Evolutionary conservation across 2,113 vertebrate species (phyloP).

Genomic region (Vidua macroura): DNA sequence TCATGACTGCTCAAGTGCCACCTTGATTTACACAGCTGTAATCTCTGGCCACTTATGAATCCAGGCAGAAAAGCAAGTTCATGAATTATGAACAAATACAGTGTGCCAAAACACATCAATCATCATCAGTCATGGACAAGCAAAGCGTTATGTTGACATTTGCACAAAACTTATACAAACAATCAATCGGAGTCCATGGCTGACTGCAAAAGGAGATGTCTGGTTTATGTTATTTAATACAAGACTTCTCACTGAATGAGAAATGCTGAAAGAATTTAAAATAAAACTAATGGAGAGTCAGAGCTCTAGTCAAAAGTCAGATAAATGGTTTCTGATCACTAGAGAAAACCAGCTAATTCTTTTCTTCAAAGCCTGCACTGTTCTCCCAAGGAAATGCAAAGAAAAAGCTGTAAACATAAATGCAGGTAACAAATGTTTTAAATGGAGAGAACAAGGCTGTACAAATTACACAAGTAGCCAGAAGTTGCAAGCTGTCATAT

Average conservation of each 20-base stretch:
- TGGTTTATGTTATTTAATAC: not conserved
- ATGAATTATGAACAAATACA: conserved; percentile 56
- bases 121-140: not conserved
- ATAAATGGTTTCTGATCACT: not conserved
- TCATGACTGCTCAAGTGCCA: fast-evolving
- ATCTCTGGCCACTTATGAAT: not conserved
- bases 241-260: not conserved
- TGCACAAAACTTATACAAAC: conserved; percentile 26
- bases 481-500: not conserved
- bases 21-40: conserved; percentile 23
- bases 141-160: not conserved
- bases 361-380: not conserved
- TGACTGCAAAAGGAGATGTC: conserved; percentile 7
- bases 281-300: not conserved
- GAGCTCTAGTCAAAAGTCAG: not conserved
- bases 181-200: not conserved
- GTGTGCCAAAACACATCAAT: conserved; percentile 51
- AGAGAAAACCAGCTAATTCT: not conserved
- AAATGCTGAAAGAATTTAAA: not conserved
- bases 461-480: not conserved
- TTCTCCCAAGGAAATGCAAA: not conserved
- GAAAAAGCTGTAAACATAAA: not conserved
- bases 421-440: not conserved
- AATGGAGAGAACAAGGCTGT: not conserved
- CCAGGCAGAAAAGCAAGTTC: conserved; percentile 23